Evolutionary conservation across 1,140 invertebrate genomes (phyloP).

Genomic region (Papilio polyxenes): DNA sequence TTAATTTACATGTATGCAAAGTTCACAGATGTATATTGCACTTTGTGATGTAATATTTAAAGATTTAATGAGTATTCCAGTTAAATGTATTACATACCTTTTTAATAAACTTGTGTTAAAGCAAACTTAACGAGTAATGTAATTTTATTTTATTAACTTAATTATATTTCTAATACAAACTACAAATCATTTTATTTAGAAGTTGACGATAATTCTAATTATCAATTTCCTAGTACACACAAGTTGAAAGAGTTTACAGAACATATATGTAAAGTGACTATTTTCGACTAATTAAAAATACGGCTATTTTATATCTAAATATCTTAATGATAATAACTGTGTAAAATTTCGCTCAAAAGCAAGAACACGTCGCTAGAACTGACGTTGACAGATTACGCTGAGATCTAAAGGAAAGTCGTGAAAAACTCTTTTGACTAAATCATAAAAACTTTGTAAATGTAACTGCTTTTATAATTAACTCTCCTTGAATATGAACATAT

Average conservation of each 20-base stretch:
- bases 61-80: not conserved
- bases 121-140: not conserved
- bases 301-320: not conserved
- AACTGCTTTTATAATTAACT: not conserved
- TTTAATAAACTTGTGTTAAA: not conserved
- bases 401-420: not conserved
- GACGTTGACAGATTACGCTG: slow-evolving; percentile 5
- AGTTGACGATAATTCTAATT: no score
- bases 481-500: not conserved
- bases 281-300: not conserved
- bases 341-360: not conserved
- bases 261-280: not conserved
- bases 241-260: not conserved
- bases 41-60: not conserved
- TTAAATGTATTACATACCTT: no score
- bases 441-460: not conserved
- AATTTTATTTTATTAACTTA: no score
- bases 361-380: not conserved
- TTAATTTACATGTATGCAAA: not conserved
- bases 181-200: no score
- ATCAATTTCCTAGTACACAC: not conserved
- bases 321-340: not conserved
- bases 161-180: no score
- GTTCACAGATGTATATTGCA: not conserved
- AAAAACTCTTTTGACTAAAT: not conserved